Evolutionary conservation across 92 coral and sea anemone species (phyloP), one percentile per base, ranked within the genome.

Genomic region (Porites evermanni): DNA sequence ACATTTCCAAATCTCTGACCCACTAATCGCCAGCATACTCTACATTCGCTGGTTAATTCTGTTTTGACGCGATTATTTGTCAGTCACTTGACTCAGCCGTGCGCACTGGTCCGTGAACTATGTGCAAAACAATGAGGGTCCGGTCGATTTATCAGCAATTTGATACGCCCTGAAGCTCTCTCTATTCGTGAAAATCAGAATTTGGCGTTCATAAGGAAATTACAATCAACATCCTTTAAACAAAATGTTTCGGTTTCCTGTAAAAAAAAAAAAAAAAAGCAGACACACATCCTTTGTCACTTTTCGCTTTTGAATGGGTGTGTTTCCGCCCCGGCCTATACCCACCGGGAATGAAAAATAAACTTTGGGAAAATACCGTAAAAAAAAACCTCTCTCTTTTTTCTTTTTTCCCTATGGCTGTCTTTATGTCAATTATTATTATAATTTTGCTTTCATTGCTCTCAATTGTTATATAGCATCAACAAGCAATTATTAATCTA

Each of bases 51-150:
- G 75, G 75, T 64, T 51, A 61, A 72, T 79, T 64, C 71, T 76
- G 69, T 81, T 81, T 80, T 81, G 80, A 75, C 85, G 90, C 81
- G 85, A 24, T 38, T 80, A 66, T 85, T 84, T 79, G 90, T 90
- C 87, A 90, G 75, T 90, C 87, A 83, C 63, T 73, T 24, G 63
- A 51, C 65, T 61, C 51, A 16, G 61, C 61, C 80, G 87, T 64
- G 74, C 32, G 54, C 38, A 67, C 38, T 68, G 83, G 59, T 20
- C 59, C 88, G 88, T 85, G 88, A 85, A 85, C 56, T 76, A 85
- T 85, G 82, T 77, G 14, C 56, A 56, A 77, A 85, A 85, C 88
- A 85, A 85, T 67, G 70, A 52, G 6, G 69, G 50, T 38, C 47
- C 47, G 47, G 47, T 83, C 53, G 88, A 83, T 67, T 75, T 74